Evolutionary conservation across 2,113 vertebrate genomes (phyloP).

Genomic region (Gulo gulo): DNA sequence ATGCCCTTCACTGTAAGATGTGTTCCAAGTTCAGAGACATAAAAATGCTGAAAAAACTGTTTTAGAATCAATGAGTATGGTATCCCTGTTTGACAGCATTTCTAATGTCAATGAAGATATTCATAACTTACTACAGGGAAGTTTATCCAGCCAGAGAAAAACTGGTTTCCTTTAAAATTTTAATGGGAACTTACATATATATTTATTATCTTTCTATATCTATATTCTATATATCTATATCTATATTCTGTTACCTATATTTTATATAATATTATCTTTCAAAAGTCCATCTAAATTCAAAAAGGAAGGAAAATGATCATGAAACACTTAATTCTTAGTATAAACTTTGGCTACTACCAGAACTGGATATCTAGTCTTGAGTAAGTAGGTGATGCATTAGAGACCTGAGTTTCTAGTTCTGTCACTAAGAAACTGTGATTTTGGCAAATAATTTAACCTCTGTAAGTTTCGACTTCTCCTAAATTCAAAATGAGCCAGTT

Average conservation of each 20-base stretch:
- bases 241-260: too few species aligned
- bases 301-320: neutral
- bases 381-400: neutral
- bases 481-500: neutral
- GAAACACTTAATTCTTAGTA: neutral
- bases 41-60: neutral
- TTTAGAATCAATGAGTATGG: neutral
- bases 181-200: neutral
- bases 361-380: neutral
- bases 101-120: neutral
- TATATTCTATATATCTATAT: too few species aligned
- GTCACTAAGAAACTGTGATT: neutral
- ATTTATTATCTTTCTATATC: neutral
- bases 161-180: neutral
- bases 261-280: neutral
- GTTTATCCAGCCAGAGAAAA: neutral
- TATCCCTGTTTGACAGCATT: neutral
- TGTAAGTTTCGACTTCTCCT: neutral
- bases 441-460: neutral
- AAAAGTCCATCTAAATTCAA: neutral
- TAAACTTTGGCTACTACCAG: neutral
- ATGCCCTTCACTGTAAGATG: neutral
- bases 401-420: neutral
- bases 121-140: neutral
- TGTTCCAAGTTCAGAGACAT: neutral